A percentile compares a stretch with the other conserved stretches of the same genome.
These are phyloP conservation scores for Heterocephalus glaber DNA, from an alignment of 2,113 vertebrate species.

Conservation along the genomic window DNA sequence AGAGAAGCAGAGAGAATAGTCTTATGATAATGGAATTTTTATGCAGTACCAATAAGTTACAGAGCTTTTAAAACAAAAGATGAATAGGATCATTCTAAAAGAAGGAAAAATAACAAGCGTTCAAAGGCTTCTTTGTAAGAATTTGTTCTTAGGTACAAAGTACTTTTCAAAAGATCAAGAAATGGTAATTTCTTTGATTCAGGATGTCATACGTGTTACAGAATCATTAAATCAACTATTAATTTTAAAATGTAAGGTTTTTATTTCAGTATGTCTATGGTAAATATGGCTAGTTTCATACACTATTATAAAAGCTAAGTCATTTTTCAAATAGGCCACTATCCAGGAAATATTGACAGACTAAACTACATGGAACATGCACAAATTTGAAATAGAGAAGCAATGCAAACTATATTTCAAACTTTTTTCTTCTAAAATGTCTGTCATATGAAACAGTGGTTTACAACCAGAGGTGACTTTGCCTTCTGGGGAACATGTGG, in stretches of 20 bases:
- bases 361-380: constrained; percentile 15
- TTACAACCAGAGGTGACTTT: constrained; percentile 39
- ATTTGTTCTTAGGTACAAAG: constrained; percentile 62
- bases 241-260: constrained; percentile 44
- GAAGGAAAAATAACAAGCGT: constrained; percentile 62
- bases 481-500: background rate
- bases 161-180: constrained; percentile 62
- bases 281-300: constrained; percentile 10
- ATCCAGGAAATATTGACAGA: constrained; percentile 15
- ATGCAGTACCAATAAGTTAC: constrained; percentile 68
- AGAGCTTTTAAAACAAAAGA: constrained; percentile 68
- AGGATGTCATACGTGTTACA: constrained; percentile 50
- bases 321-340: constrained; percentile 33
- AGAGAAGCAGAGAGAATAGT: constrained; percentile 68
- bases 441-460: constrained; percentile 44
- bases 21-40: constrained; percentile 67
- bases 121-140: constrained; percentile 62
- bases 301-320: constrained; percentile 23
- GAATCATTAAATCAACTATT: constrained; percentile 56
- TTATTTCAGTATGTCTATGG: constrained; percentile 40
- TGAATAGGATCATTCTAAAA: constrained; percentile 56
- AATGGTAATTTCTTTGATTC: constrained; percentile 58
- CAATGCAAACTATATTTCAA: constrained; percentile 7
- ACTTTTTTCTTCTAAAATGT: constrained; percentile 24
- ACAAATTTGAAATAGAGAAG: constrained; percentile 41